Evolutionary conservation across 2,888 invertebrate genomes (phyloP).

Genomic region (Mesochorus sp.): DNA sequence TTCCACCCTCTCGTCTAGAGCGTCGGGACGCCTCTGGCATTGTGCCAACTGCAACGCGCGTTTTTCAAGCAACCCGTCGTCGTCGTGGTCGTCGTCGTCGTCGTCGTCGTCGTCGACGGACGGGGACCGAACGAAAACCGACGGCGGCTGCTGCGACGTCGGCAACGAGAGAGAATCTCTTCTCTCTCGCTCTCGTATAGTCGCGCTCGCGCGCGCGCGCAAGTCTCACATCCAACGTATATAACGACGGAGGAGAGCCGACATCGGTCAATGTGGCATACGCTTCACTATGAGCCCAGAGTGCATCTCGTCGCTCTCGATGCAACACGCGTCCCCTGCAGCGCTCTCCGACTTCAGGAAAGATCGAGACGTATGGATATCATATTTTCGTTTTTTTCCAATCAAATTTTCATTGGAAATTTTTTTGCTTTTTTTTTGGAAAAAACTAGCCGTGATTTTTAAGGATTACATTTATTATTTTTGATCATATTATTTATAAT

Average conservation of each 20-base stretch:
- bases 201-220: slow-evolving; percentile 32
- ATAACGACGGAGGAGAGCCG: not conserved
- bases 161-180: slow-evolving; percentile 42
- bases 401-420: not conserved
- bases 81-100: slow-evolving; percentile 55
- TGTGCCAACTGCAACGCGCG: slow-evolving; percentile 70
- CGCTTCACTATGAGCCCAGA: slow-evolving; percentile 21
- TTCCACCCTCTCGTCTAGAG: slow-evolving; percentile 78
- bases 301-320: slow-evolving; percentile 51
- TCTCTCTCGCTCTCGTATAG: not conserved
- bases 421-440: not conserved
- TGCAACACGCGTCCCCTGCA: slow-evolving; percentile 35
- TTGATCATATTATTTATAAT: too few species aligned
- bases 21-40: slow-evolving; percentile 78
- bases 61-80: slow-evolving; percentile 52
- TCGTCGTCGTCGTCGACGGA: slow-evolving; percentile 58
- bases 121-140: slow-evolving; percentile 51
- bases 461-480: too few species aligned
- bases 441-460: too few species aligned
- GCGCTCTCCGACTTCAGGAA: not conserved
- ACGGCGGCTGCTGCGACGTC: slow-evolving; percentile 42
- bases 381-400: not conserved
- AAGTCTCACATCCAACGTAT: slow-evolving; percentile 16
- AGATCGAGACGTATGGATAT: not conserved
- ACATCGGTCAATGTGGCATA: slow-evolving; percentile 22